phyloP scores from a whole-genome alignment of 2,888 invertebrate genomes.

The Xestia xanthographa region DNA sequence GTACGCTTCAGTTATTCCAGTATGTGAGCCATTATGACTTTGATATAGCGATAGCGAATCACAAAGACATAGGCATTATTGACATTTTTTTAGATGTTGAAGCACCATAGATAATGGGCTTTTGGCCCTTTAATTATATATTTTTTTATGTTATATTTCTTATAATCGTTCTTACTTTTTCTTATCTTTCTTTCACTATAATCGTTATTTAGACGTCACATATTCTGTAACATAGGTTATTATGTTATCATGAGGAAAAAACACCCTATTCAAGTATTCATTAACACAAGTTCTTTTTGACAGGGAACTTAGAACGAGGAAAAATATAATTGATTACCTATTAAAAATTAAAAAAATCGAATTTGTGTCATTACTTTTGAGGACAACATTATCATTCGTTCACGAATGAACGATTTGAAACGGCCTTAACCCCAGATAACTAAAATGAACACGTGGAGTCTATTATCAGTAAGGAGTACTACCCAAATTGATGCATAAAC shows the following conservation, averaged over 20 bases:
- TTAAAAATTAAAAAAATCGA: neutral
- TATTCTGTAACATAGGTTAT: neutral
- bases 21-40: neutral
- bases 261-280: too few relatives aligned
- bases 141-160: too few relatives aligned
- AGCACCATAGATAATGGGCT: too few relatives aligned
- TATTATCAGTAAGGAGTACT: conserved; percentile 19
- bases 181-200: neutral
- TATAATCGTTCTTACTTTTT: too few relatives aligned
- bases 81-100: too few relatives aligned
- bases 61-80: too few relatives aligned
- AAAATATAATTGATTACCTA: neutral
- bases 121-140: too few relatives aligned
- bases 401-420: conserved; percentile 41
- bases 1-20: too few relatives aligned
- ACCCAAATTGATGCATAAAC: conserved; percentile 26
- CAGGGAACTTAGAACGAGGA: neutral
- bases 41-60: neutral
- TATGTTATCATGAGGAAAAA: neutral
- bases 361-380: neutral
- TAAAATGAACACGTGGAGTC: conserved; percentile 30
- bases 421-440: conserved; percentile 34
- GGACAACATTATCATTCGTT: conserved; percentile 26
- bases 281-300: neutral
- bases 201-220: neutral